phyloP scores from a whole-genome alignment of 2,888 invertebrate genomes.

The Cyclophora punctaria region DNA sequence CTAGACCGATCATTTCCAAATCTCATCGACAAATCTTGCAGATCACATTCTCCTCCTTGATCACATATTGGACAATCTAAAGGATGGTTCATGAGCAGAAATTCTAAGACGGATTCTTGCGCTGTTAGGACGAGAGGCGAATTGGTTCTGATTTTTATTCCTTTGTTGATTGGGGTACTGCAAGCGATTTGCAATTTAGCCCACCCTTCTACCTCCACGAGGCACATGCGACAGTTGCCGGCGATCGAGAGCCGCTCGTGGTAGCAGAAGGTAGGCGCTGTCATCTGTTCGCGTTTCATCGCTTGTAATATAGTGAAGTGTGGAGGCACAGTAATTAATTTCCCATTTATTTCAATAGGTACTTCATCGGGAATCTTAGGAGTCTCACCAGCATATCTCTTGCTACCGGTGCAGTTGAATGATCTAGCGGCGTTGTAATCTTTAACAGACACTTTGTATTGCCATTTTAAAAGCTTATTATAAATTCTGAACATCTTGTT shows the following conservation, averaged over 20 bases:
- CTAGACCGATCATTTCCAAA: constrained; percentile 96
- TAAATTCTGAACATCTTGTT: constrained; percentile 34
- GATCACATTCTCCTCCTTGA: constrained; percentile 94
- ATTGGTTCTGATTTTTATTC: constrained; percentile 96
- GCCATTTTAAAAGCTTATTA: constrained; percentile 26
- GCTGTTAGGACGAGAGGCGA: constrained; percentile 85
- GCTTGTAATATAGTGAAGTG: constrained; percentile 94
- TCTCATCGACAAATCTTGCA: constrained; percentile 98
- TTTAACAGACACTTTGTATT: constrained; percentile 8
- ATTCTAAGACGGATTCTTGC: constrained; percentile 93
- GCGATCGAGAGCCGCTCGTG: constrained; percentile 98
- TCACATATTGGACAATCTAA: constrained; percentile 99
- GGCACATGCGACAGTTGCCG: constrained; percentile 99
- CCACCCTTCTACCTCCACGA: constrained; percentile 97
- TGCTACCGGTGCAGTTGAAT: no score
- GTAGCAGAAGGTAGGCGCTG: constrained; percentile 95
- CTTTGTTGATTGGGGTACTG: constrained; percentile 97
- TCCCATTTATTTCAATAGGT: constrained; percentile 96
- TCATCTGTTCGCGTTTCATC: constrained; percentile 36
- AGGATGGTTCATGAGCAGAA: constrained; percentile 96
- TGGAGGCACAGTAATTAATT: constrained; percentile 90
- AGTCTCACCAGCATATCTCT: no score
- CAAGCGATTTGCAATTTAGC: constrained; percentile 98
- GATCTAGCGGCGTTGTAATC: neutral
- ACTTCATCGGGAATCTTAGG: constrained; percentile 11